These are phyloP conservation scores for Polietes domitor DNA, from an alignment of 2,888 invertebrate species.

Conservation along the genomic window DNA sequence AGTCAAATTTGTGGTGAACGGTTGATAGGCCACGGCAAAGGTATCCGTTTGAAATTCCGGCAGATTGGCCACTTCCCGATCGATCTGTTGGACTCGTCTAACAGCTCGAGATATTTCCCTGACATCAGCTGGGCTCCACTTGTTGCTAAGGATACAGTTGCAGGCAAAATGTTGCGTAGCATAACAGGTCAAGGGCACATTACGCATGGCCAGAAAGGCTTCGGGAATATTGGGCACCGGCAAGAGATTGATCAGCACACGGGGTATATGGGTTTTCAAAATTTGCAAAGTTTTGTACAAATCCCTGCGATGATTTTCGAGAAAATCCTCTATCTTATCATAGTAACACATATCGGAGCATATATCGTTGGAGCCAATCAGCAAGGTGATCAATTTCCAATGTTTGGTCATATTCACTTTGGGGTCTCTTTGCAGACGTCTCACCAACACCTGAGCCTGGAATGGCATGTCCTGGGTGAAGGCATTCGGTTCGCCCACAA, in stretches of 20 bases:
- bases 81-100: conserved; percentile 81
- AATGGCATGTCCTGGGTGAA: conserved; percentile 74
- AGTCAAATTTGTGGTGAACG: conserved; percentile 73
- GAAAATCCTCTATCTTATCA: conserved; percentile 76
- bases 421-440: conserved; percentile 73
- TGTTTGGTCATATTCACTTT: conserved; percentile 82
- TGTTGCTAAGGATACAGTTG: conserved; percentile 72
- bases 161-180: conserved; percentile 72
- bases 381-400: conserved; percentile 84
- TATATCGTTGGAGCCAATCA: conserved; percentile 85
- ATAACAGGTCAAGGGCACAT: conserved; percentile 68
- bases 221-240: conserved; percentile 71
- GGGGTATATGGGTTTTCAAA: conserved; percentile 83
- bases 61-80: conserved; percentile 81
- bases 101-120: conserved; percentile 60
- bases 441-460: conserved; percentile 73
- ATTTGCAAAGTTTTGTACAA: conserved; percentile 81
- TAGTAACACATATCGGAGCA: conserved; percentile 83
- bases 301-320: conserved; percentile 81
- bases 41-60: conserved; percentile 80
- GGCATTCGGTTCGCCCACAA: conserved; percentile 77
- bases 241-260: conserved; percentile 74
- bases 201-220: conserved; percentile 65
- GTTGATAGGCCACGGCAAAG: conserved; percentile 83
- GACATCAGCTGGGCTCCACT: conserved; percentile 48